Evolutionary conservation across 1,140 invertebrate genomes (phyloP).

Genomic region (Anoplophora glabripennis): DNA sequence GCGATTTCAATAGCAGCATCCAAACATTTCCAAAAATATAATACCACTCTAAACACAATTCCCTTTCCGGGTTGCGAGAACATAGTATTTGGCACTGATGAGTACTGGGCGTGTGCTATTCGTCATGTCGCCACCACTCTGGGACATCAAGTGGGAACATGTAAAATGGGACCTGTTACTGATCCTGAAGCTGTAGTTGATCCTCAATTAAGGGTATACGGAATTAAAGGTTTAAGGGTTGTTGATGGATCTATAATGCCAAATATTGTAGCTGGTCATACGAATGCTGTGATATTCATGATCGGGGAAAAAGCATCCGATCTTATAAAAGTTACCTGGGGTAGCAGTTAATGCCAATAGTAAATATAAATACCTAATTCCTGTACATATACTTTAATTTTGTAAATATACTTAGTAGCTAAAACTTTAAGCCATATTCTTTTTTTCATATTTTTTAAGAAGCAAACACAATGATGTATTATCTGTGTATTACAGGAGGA

Average conservation of each 20-base stretch:
- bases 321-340: constrained; percentile 49
- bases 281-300: constrained; percentile 63
- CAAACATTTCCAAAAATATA: constrained; percentile 30
- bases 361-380: neutral
- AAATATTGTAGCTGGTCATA: constrained; percentile 61
- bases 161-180: constrained; percentile 62
- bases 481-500: no score
- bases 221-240: constrained; percentile 55
- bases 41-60: constrained; percentile 42
- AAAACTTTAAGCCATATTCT: no score
- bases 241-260: constrained; percentile 66
- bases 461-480: no score
- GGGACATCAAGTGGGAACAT: constrained; percentile 57
- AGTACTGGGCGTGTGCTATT: constrained; percentile 52
- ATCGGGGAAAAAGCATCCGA: constrained; percentile 66
- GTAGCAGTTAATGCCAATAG: neutral
- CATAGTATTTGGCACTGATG: constrained; percentile 45
- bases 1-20: constrained; percentile 35
- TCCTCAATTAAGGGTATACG: constrained; percentile 52
- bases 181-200: constrained; percentile 63
- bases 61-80: constrained; percentile 50
- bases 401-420: neutral
- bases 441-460: no score
- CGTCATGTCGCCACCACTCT: constrained; percentile 50
- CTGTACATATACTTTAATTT: neutral